These are phyloP conservation scores for Anarhynchus alexandrinus DNA, from an alignment of 2,113 vertebrate species.

Conservation along the genomic window DNA sequence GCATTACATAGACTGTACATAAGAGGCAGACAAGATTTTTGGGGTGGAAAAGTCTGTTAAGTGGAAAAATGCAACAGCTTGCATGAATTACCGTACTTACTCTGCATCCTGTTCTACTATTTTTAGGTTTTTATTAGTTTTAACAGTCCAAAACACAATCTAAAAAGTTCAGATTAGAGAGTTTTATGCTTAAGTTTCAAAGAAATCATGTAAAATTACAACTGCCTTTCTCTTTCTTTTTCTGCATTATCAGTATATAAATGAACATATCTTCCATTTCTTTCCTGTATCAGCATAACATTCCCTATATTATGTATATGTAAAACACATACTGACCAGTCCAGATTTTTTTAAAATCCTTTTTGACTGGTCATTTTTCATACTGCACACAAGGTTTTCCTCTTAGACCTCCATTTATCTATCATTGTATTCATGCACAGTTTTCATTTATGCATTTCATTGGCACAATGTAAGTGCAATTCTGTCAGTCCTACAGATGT, in stretches of 20 bases:
- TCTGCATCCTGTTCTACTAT: neutral
- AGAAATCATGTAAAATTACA: neutral
- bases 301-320: neutral
- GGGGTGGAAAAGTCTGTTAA: neutral
- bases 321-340: neutral
- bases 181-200: neutral
- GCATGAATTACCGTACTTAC: neutral
- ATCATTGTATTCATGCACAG: neutral
- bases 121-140: neutral
- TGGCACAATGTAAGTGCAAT: neutral
- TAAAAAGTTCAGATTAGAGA: neutral
- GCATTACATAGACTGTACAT: neutral
- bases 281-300: neutral
- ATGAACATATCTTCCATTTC: accelerated
- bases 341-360: neutral
- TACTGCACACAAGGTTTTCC: neutral
- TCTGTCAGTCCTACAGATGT: neutral
- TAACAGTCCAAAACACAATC: neutral
- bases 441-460: neutral
- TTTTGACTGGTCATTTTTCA: neutral
- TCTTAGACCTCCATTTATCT: neutral
- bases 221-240: neutral
- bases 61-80: neutral
- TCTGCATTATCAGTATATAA: neutral
- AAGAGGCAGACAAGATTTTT: neutral